Percentiles rank a stretch among this genome's conserved stretches.
phyloP scores from a whole-genome alignment of 2,113 vertebrate genomes.

The Odontophorus gujanensis region DNA sequence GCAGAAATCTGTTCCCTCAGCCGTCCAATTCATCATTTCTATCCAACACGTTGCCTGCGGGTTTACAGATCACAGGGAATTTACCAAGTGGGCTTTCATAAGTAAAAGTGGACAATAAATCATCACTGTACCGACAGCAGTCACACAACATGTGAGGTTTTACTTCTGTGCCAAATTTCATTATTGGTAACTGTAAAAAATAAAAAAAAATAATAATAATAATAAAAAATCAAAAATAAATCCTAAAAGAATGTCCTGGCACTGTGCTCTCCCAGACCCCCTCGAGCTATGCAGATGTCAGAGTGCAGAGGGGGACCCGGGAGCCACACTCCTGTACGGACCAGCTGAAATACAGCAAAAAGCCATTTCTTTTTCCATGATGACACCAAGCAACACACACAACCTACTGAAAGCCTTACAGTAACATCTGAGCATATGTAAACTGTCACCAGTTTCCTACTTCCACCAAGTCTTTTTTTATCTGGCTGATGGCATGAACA shows the following conservation, averaged over 20 bases:
- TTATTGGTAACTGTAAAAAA: background rate
- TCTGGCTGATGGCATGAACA: background rate
- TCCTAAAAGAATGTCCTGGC: background rate
- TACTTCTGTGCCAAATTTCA: conserved; percentile 28
- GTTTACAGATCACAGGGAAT: conserved; percentile 35
- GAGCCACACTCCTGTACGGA: background rate
- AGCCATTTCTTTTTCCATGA: background rate
- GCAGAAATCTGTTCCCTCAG: background rate
- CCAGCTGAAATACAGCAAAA: background rate
- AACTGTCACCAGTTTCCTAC: background rate
- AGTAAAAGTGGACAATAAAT: conserved; percentile 15
- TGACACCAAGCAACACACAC: background rate
- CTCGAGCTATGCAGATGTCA: background rate
- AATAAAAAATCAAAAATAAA: background rate
- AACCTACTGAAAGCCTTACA: background rate
- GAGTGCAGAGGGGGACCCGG: background rate
- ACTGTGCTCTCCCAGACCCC: background rate
- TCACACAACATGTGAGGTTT: background rate
- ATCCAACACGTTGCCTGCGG: background rate
- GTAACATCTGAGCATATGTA: background rate
- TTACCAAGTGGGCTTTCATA: background rate
- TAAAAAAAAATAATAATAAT: background rate
- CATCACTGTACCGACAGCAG: background rate
- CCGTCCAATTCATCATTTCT: background rate
- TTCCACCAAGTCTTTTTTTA: background rate